phyloP scores from a whole-genome alignment of 2,888 invertebrate species.

The Cephus nigrinus region DNA sequence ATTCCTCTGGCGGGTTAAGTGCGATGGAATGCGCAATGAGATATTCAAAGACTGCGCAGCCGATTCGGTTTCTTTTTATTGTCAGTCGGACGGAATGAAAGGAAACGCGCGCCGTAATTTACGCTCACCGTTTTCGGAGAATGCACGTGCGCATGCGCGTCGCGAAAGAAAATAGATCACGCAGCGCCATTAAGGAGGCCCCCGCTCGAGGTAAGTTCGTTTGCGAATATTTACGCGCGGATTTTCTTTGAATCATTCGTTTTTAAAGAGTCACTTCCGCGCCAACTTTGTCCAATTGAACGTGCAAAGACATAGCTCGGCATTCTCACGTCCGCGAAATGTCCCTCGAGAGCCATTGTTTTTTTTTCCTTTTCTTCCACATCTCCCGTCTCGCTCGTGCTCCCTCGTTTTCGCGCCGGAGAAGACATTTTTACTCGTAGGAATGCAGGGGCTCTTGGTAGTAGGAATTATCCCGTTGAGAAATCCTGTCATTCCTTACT shows the following conservation, averaged over 20 bases:
- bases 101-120: background rate
- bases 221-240: slow-evolving; percentile 4
- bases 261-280: slow-evolving; percentile 7
- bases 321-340: too few species aligned
- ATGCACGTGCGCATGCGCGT: background rate
- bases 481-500: too few species aligned
- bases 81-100: background rate
- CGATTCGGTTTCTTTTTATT: too few species aligned
- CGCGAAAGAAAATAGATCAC: background rate
- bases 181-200: background rate
- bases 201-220: background rate
- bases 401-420: too few species aligned
- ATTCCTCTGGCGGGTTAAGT: too few species aligned
- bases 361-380: background rate
- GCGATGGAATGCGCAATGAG: too few species aligned
- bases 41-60: too few species aligned
- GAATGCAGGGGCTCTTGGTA: too few species aligned
- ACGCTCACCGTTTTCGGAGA: background rate
- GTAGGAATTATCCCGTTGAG: too few species aligned
- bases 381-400: background rate
- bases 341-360: too few species aligned
- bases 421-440: too few species aligned
- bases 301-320: too few species aligned
- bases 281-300: background rate
- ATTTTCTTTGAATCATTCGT: slow-evolving; percentile 5